Conservation (phyloP, 2,888 invertebrate species). For the Eupithecia dodoneata region DNA sequence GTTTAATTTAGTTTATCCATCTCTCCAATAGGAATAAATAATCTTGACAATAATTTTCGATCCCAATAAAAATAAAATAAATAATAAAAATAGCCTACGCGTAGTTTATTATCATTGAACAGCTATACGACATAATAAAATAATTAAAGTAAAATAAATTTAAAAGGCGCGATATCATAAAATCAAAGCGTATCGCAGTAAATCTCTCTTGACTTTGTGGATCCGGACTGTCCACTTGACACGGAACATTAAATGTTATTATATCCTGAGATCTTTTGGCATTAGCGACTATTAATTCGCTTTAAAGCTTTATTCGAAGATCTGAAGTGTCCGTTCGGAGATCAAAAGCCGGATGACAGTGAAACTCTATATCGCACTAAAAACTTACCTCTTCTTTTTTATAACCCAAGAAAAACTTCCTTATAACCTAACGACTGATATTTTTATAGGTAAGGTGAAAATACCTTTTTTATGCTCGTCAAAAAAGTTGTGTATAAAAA, state of each 20-base stretch:
- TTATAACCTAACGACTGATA: neutral
- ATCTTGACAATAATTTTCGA: neutral
- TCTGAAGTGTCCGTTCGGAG: conserved; percentile 39
- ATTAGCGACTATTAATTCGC: conserved; percentile 63
- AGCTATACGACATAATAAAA: conserved; percentile 19
- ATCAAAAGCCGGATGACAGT: conserved; percentile 33
- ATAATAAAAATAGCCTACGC: neutral
- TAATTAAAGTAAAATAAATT: conserved; percentile 48
- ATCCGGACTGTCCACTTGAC: conserved; percentile 76
- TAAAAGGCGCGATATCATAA: conserved; percentile 63
- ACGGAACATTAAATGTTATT: conserved; percentile 74
- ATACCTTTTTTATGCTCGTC: neutral
- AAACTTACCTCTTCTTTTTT: conserved; percentile 16
- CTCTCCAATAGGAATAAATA: conserved; percentile 9
- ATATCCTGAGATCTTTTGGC: conserved; percentile 65
- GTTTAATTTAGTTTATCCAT: neutral
- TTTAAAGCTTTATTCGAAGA: conserved; percentile 50
- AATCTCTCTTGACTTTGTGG: conserved; percentile 73
- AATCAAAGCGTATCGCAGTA: conserved; percentile 78
- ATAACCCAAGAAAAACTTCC: neutral
- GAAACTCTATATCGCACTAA: conserved; percentile 29
- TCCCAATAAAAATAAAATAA: neutral
- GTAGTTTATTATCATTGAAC: neutral
- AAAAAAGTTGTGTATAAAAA: neutral
- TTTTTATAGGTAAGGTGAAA: conserved; percentile 2